Evolutionary conservation across 2,797 vertebrate genomes (phyloP).

Genomic region (Naso thynnoides): DNA sequence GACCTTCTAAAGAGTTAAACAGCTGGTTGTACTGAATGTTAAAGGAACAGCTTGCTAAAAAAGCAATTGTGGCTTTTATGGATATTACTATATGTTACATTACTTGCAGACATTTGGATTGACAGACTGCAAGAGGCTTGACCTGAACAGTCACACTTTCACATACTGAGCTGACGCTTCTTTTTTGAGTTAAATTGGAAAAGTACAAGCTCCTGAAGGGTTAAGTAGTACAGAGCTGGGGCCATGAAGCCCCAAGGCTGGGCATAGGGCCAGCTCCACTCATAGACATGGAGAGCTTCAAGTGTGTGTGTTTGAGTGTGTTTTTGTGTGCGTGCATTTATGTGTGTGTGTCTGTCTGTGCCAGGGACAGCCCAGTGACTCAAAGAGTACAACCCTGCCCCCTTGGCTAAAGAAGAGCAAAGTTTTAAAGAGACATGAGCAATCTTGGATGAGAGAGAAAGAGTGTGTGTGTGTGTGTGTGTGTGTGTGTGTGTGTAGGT

Average conservation of each 20-base stretch:
- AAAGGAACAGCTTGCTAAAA: constrained; percentile 57
- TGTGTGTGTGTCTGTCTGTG: constrained; percentile 76
- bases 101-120: constrained; percentile 33
- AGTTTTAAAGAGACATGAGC: constrained; percentile 83
- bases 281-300: constrained; percentile 85
- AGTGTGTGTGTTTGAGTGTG: constrained; percentile 55
- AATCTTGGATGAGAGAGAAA: constrained; percentile 12
- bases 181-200: constrained; percentile 65
- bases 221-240: constrained; percentile 78
- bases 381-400: constrained; percentile 83
- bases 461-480: constrained; percentile 1
- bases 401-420: constrained; percentile 77
- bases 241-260: constrained; percentile 79
- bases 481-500: constrained; percentile 1
- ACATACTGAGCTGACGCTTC: constrained; percentile 44
- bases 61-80: constrained; percentile 23
- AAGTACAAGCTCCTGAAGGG: constrained; percentile 74
- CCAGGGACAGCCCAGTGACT: constrained; percentile 89
- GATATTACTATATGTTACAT: constrained; percentile 27
- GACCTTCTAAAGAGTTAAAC: constrained; percentile 65
- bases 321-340: constrained; percentile 55
- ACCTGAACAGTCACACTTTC: constrained; percentile 40
- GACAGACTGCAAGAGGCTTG: constrained; percentile 30
- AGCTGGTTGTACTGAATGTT: constrained; percentile 36
- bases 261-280: constrained; percentile 84